Evolutionary conservation across 2,797 vertebrate species (phyloP), one percentile per base, ranked within the genome.

Genomic region (Pygocentrus nattereri): DNA sequence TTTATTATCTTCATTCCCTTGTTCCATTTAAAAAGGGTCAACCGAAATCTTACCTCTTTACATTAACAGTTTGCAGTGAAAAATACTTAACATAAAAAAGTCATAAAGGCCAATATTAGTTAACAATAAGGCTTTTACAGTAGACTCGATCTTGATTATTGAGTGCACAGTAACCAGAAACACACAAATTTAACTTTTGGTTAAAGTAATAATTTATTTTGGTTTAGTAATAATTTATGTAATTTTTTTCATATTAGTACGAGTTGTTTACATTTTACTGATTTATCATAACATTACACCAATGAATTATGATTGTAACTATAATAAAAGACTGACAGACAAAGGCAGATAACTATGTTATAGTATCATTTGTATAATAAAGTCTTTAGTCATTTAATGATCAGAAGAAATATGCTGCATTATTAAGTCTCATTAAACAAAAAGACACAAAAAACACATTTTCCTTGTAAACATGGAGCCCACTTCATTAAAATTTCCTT

Each of bases 1-100:
- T 86, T 84, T 80, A 65, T 71, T 82, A 75, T 78, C 64, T 74
- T 52, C 70, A 76, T 75, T 82, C 38, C 69, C 75, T 78, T 54
- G 69, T 81, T 68, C 27, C n/a, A 78, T 38, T 50, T 59, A 25
- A 80, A n/a, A 78, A 67, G 1, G 11, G 5, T 74, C 41, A 54
- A 12, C 50, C 67, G 27, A 54, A 15, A 67, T 21, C 6, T 54
- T 49, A 52, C 18, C 58, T 73, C 67, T 69, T 69, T 10, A 44
- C 10, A 44, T 44, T 44, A 11, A 44, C 8, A 44, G 41, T 44
- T 52, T 52, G 52, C 18, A 52, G 50, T 5, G 6, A 5, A 52
- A 52, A 12, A 4, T 19, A 52, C 4, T 19, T 19, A 4, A 16
- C 4, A 52, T 0, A 4, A 52, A 52, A 50, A 19, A 6, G 19